Conservation (phyloP, 2,113 vertebrate genomes). For the Pyrgilauda ruficollis region DNA sequence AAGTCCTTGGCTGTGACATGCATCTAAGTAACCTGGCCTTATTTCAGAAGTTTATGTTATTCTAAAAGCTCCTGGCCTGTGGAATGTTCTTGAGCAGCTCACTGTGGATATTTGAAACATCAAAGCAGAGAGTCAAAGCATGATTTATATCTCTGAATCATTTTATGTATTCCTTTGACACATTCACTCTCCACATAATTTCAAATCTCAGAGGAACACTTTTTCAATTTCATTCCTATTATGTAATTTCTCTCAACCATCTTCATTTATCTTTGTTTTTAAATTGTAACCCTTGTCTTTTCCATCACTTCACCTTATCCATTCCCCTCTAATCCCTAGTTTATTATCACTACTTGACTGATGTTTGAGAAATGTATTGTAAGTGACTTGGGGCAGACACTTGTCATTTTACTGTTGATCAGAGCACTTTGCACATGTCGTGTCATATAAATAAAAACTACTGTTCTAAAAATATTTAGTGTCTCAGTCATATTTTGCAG, state of each 20-base stretch:
- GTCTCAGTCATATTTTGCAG: background rate
- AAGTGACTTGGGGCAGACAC: constrained; percentile 20
- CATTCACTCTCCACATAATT: background rate
- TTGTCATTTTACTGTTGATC: constrained; percentile 7
- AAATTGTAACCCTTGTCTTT: background rate
- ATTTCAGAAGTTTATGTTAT: background rate
- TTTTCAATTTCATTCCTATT: constrained; percentile 4
- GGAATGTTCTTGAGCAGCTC: background rate
- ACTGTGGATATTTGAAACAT: background rate
- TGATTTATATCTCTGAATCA: background rate
- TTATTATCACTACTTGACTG: background rate
- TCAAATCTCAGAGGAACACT: background rate
- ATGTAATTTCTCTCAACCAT: background rate
- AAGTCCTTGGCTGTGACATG: background rate
- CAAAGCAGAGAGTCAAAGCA: background rate
- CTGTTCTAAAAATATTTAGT: constrained; percentile 11
- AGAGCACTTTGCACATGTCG: background rate
- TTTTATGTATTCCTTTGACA: constrained; percentile 20
- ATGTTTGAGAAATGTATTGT: background rate
- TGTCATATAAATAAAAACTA: constrained; percentile 5
- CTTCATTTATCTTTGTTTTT: background rate
- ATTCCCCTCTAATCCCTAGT: background rate
- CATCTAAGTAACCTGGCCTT: background rate
- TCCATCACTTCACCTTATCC: background rate
- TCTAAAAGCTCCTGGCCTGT: background rate